A percentile compares a stretch with the other conserved stretches of the same genome.
phyloP scores from a whole-genome alignment of 1,140 invertebrate genomes.

The Heliconius hewitsoni region DNA sequence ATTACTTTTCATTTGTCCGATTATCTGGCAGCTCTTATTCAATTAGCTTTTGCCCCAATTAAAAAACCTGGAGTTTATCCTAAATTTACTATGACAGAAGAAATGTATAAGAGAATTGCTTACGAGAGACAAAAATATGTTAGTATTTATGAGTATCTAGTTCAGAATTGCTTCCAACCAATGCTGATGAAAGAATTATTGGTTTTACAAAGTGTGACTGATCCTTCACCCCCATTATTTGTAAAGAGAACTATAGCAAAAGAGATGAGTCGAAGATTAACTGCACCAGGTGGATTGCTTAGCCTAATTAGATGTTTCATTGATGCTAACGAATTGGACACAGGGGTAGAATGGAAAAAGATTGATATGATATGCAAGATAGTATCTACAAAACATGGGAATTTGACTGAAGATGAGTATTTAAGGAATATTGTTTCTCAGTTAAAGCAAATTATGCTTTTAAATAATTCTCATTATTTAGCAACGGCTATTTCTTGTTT shows the following conservation, averaged over 20 bases:
- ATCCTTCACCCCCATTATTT: constrained; percentile 84
- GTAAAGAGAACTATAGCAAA: constrained; percentile 83
- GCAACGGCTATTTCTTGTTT: constrained; percentile 81
- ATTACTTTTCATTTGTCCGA: constrained; percentile 76
- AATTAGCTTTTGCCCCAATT: constrained; percentile 85
- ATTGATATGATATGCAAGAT: constrained; percentile 85
- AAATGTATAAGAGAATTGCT: constrained; percentile 80
- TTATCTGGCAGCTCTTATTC: constrained; percentile 86
- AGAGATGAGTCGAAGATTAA: constrained; percentile 82
- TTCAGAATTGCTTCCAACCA: constrained; percentile 82
- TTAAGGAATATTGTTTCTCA: constrained; percentile 78
- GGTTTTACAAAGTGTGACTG: constrained; percentile 83
- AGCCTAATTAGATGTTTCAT: constrained; percentile 84
- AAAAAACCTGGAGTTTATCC: constrained; percentile 80
- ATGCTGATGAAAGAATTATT: constrained; percentile 86
- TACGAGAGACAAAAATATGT: constrained; percentile 81
- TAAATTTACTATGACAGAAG: constrained; percentile 79
- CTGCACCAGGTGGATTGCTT: constrained; percentile 83
- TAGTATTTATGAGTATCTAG: constrained; percentile 79
- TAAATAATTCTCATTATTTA: constrained; percentile 73
- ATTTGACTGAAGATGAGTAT: constrained; percentile 81
- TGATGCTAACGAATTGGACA: constrained; percentile 81
- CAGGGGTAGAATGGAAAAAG: constrained; percentile 84
- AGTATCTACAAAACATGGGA: constrained; percentile 82
- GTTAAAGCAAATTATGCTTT: constrained; percentile 74